Evolutionary conservation across 2,797 vertebrate genomes (phyloP).

Genomic region (Poecilia velifera): DNA sequence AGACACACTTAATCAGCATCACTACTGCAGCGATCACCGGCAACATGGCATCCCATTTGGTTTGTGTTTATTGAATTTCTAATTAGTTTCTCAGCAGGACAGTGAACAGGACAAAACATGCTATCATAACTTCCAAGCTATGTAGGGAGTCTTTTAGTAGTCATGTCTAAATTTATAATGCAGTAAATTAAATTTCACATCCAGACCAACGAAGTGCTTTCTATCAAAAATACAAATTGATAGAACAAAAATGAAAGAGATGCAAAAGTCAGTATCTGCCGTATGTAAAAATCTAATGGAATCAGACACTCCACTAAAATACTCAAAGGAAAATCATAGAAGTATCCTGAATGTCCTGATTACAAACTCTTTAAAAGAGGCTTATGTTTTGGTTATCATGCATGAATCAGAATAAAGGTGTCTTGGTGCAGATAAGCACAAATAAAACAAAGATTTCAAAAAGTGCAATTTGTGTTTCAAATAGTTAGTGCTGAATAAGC

Average conservation of each 20-base stretch:
- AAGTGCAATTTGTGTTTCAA: not conserved
- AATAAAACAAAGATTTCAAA: not conserved
- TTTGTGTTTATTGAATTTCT: not conserved
- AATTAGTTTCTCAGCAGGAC: not conserved
- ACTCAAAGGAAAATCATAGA: too few relatives aligned
- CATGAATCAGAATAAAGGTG: not conserved
- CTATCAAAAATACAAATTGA: not conserved
- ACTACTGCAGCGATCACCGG: not conserved
- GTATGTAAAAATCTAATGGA: not conserved
- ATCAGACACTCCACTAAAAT: not conserved
- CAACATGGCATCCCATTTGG: not conserved
- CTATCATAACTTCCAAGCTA: not conserved
- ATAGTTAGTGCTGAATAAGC: not conserved
- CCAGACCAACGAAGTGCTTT: not conserved
- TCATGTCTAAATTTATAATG: not conserved
- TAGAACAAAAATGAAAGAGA: not conserved
- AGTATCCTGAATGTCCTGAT: not conserved
- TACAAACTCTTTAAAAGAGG: not conserved
- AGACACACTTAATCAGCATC: not conserved
- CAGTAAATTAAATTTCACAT: not conserved
- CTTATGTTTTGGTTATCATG: not conserved
- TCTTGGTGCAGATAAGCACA: not conserved
- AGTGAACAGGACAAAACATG: not conserved
- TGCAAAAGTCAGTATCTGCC: not conserved
- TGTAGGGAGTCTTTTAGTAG: not conserved